Evolutionary conservation across 2,888 invertebrate species (phyloP), one percentile per base, ranked within the genome.

Genomic region (Thera britannica): DNA sequence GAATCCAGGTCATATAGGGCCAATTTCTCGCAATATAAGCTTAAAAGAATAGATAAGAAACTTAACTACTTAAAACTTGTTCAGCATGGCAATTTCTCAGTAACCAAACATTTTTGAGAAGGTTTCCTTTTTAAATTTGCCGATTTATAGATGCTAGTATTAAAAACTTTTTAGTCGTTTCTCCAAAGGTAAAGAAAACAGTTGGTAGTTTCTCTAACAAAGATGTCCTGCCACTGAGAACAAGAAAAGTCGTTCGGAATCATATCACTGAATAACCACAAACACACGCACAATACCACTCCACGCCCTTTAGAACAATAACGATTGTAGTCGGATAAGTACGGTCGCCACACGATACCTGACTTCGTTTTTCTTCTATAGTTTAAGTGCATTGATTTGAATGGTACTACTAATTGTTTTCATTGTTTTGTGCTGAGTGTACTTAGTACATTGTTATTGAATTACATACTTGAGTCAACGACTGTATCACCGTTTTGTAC

Each of bases 281-380:
- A 49, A 66, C 61, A n/a, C 12, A 35, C 11, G 38, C 8, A 34
- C 51, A 63, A 56, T 36, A 56, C 51, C 34, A 7, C 7, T 23
- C 58, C 41, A 35, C 58, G 48, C 64, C 57, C 51, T 69, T 52
- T 57, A 2, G 34, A 59, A 70, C 66, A 71, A 72, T 66, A 41
- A 44, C 34, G 3, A 8, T 57, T 38, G 34, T 46, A 70, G 65
- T 63, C 59, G 59, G 60, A 58, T 38, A 60, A 62, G 62, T 66
- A 56, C 11, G 44, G 51, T 58, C 72, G 71, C 73, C 75, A 70
- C 75, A 75, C 75, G 75, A 75, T 52, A 36, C 73, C 72, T 74
- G 65, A 72, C 65, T 38, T 2, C 23, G 23, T 23, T 23, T 23
- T 23, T 23, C 23, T 59, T 51, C 59, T 65, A 60, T 60, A 63